Base-by-base conservation (phyloP, 2,888 invertebrate genomes). In the Drosophila melanosoma region DNA sequence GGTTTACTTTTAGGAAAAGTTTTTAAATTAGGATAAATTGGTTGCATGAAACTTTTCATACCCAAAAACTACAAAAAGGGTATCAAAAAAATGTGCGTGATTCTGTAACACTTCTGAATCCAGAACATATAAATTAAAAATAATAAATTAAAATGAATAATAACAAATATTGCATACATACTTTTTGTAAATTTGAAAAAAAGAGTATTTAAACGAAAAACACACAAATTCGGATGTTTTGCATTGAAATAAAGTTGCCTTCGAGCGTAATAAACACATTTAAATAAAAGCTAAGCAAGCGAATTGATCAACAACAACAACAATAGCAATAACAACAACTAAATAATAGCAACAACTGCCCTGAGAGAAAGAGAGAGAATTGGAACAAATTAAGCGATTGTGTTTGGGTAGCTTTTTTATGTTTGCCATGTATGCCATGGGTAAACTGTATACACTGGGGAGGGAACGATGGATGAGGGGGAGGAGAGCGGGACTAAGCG, bases 221-320 rank as follows among this genome's bases (percentile, higher is more conserved):
- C 36, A 20, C 36, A 33, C 42, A 68, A 33, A 26, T 72, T 74
- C 68, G 48, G 58, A 45, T 40, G 49, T 58, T 57, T 75, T 81
- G 20, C 53, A 59, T 56, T 63, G 65, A 49, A 57, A 65, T n/a
- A 51, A 52, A 62, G 51, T 53, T 69, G 75, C 69, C 87, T 84
- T 84, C 68, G 60, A 69, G 76, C 71, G 68, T 56, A 88, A 88
- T 80, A 82, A 82, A 85, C 69, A 81, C 56, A 79, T 87, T 83
- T 69, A 75, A 80, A 89, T 86, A 76, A 76, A 86, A 81, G 76
- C 72, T 80, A 82, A 87, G 77, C 89, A 82, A 85, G 81, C 89
- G 81, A 87, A 87, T 89, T 87, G 86, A 84, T 89, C 89, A 79
- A 73, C 77, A 88, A 69, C 69, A 70, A 42, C 53, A 54, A 49